Percentiles rank a stretch among this genome's conserved stretches.
These are phyloP conservation scores for Caenorhabditis angaria DNA, from an alignment of 2,888 invertebrate genomes.

Conservation along the genomic window DNA sequence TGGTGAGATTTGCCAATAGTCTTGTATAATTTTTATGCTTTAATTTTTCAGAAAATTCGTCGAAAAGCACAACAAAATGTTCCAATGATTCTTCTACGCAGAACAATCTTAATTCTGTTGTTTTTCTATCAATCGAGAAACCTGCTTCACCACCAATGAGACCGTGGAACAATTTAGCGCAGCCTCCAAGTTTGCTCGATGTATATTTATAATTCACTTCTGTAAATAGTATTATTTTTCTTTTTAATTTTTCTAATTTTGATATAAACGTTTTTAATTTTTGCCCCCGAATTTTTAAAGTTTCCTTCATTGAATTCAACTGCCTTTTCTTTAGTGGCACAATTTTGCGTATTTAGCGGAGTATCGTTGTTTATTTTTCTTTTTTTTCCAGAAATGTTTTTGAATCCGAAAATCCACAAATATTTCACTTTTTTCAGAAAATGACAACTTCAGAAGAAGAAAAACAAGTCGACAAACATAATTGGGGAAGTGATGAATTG, in stretches of 20 bases:
- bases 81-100: not conserved
- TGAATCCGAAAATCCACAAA: not conserved
- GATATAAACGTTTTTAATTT: too few relatives aligned
- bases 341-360: not conserved
- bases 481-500: constrained; percentile 62
- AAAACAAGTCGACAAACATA: constrained; percentile 55
- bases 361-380: not conserved
- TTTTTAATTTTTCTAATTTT: too few relatives aligned
- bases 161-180: not conserved
- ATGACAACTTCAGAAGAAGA: constrained; percentile 45
- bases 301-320: too few relatives aligned
- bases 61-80: too few relatives aligned
- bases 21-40: too few relatives aligned
- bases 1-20: too few relatives aligned
- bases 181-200: constrained; percentile 1
- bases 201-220: too few relatives aligned
- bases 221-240: too few relatives aligned
- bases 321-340: not conserved
- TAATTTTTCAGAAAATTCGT: not conserved
- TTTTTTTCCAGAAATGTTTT: not conserved
- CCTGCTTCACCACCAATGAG: not conserved
- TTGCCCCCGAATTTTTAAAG: too few relatives aligned
- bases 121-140: not conserved
- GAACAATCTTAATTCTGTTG: not conserved
- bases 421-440: constrained; percentile 14